These are phyloP conservation scores for Neoniphon sammara DNA, from an alignment of 2,797 vertebrate genomes.

Conservation along the genomic window DNA sequence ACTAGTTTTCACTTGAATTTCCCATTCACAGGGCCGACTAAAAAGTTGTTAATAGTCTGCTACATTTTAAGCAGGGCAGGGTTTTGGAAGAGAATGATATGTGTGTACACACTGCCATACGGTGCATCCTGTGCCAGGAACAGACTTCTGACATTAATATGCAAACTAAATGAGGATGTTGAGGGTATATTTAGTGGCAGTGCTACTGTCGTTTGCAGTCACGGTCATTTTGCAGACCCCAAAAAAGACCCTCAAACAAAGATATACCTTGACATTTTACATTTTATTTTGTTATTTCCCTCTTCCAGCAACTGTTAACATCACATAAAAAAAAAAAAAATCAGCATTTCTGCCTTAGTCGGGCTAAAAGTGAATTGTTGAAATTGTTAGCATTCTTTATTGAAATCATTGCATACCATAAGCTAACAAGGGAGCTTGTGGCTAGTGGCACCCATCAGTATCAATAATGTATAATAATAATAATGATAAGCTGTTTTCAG, in stretches of 20 bases:
- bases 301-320: background rate
- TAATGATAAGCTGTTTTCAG: constrained; percentile 34
- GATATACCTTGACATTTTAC: constrained; percentile 38
- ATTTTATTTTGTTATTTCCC: constrained; percentile 13
- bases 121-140: constrained; percentile 77
- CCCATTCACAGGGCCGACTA: constrained; percentile 57
- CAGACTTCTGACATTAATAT: constrained; percentile 82
- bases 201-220: constrained; percentile 61
- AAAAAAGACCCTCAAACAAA: constrained; percentile 53
- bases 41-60: constrained; percentile 43
- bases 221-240: constrained; percentile 46
- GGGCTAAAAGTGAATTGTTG: background rate
- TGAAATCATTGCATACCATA: constrained; percentile 24
- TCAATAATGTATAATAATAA: background rate
- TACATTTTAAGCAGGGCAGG: constrained; percentile 51
- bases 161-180: constrained; percentile 83
- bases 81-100: constrained; percentile 73
- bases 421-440: constrained; percentile 30
- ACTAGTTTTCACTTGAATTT: constrained; percentile 18
- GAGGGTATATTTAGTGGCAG: constrained; percentile 64
- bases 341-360: constrained; percentile 20
- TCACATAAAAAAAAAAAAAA: background rate
- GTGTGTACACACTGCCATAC: constrained; percentile 78
- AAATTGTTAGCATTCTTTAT: background rate
- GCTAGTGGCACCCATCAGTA: constrained; percentile 25